Evolutionary conservation across 37 sponge, comb jelly and placozoan species (phyloP).

Genomic region (Petrosia ficiformis): DNA sequence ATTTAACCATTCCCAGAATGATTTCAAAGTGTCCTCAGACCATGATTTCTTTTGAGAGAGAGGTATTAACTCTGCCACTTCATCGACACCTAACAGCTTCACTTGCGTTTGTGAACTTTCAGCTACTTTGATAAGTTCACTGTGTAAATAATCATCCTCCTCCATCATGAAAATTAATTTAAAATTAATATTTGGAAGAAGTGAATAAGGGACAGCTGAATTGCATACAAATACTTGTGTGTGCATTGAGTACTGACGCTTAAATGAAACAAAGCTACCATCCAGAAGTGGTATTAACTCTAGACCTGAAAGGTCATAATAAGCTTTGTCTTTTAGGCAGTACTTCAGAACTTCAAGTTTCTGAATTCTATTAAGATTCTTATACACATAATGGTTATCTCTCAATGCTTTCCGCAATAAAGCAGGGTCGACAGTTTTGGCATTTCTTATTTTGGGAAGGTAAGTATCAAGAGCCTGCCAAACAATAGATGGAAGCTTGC

Average conservation of each 20-base stretch:
- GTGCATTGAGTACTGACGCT: neutral
- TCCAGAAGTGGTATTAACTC: constrained; percentile 44
- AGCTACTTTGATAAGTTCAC: constrained; percentile 13
- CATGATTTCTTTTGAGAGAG: constrained; percentile 5
- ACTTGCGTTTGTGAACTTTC: constrained; percentile 12
- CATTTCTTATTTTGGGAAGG: neutral
- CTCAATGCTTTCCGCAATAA: constrained; percentile 1
- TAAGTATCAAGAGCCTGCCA: constrained; percentile 12
- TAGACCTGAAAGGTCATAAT: constrained; percentile 27
- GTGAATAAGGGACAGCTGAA: constrained; percentile 2
- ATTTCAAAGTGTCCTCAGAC: constrained; percentile 1
- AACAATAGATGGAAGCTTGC: neutral
- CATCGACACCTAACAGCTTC: neutral
- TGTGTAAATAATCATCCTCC: neutral
- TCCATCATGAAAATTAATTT: constrained; percentile 10
- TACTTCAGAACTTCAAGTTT: constrained; percentile 40
- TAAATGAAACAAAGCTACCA: constrained; percentile 29
- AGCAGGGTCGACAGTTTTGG: constrained; percentile 7
- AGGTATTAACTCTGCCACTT: neutral
- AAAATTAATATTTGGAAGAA: constrained; percentile 32
- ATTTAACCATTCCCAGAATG: too few relatives aligned
- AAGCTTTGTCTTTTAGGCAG: constrained; percentile 37
- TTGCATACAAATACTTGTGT: constrained; percentile 30
- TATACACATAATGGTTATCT: constrained; percentile 9
- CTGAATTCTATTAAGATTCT: neutral